Conservation (phyloP, 2,797 vertebrate genomes). For the Sebastes diploproa region DNA sequence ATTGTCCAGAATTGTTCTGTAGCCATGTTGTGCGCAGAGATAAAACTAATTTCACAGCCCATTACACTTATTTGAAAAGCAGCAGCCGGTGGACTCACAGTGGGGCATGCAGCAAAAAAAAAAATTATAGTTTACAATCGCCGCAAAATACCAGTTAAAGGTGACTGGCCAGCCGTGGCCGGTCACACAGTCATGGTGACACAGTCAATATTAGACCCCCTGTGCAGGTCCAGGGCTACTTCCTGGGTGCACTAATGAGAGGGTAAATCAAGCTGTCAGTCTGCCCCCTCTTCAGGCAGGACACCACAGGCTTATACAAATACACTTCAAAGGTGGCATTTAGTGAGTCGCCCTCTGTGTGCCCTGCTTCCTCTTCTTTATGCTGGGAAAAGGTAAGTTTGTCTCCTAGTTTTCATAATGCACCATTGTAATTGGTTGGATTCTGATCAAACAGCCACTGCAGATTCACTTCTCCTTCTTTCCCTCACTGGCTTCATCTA, state of each 20-base stretch:
- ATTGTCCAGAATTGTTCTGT: constrained; percentile 40
- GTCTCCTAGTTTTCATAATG: constrained; percentile 56
- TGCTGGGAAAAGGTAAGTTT: constrained; percentile 55
- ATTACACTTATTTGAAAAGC: constrained; percentile 74
- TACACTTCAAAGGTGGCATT: constrained; percentile 63
- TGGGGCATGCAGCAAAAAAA: constrained; percentile 19
- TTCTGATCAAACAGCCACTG: constrained; percentile 47
- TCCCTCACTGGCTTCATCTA: background rate
- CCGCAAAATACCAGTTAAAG: constrained; percentile 46
- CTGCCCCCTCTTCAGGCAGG: constrained; percentile 35
- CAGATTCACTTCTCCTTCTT: constrained; percentile 4
- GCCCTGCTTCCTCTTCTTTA: constrained; percentile 20
- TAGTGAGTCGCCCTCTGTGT: constrained; percentile 17
- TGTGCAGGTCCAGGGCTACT: constrained; percentile 46
- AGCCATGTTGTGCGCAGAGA: constrained; percentile 57
- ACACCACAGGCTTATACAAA: constrained; percentile 55
- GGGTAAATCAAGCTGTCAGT: constrained; percentile 46
- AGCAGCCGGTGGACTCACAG: constrained; percentile 48
- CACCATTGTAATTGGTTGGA: constrained; percentile 56
- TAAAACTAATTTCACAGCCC: constrained; percentile 78
- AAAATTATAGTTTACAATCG: constrained; percentile 53
- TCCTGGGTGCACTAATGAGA: constrained; percentile 62
- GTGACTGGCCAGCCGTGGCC: constrained; percentile 25
- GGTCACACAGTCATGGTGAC: constrained; percentile 38
- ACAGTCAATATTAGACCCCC: constrained; percentile 39